These are phyloP conservation scores for Trididemnum nubilum DNA, from an alignment of 23 tunicate species.

Conservation along the genomic window DNA sequence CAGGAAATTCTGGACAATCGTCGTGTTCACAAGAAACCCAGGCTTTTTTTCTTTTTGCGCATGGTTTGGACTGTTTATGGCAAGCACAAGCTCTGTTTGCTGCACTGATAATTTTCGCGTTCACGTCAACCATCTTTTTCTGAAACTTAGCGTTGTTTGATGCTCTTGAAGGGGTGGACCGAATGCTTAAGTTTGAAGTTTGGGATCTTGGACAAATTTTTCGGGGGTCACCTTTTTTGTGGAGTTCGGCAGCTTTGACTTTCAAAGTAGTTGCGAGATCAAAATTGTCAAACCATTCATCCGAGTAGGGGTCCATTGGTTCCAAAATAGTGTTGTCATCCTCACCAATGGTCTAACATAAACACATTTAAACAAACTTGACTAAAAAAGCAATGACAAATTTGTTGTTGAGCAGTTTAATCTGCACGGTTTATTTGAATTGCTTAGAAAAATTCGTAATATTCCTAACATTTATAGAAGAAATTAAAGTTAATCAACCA, in stretches of 20 bases:
- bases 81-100: not conserved
- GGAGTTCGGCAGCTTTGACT: not conserved
- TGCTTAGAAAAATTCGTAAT: no score
- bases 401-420: no score
- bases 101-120: not conserved
- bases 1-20: no score
- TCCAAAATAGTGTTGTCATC: not conserved
- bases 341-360: not conserved
- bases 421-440: no score
- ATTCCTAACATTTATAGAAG: no score
- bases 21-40: not conserved
- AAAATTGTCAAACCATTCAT: constrained; percentile 25
- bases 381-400: no score
- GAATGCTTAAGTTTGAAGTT: not conserved
- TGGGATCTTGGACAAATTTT: not conserved
- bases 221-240: no score
- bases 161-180: not conserved
- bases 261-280: constrained; percentile 17
- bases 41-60: not conserved
- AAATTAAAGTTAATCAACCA: no score
- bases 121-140: not conserved
- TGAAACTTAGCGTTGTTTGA: not conserved
- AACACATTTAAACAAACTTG: no score
- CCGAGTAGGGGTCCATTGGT: constrained; percentile 12
- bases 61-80: not conserved